phyloP scores from a whole-genome alignment of 1,140 invertebrate genomes.

The Atta cephalotes region DNA sequence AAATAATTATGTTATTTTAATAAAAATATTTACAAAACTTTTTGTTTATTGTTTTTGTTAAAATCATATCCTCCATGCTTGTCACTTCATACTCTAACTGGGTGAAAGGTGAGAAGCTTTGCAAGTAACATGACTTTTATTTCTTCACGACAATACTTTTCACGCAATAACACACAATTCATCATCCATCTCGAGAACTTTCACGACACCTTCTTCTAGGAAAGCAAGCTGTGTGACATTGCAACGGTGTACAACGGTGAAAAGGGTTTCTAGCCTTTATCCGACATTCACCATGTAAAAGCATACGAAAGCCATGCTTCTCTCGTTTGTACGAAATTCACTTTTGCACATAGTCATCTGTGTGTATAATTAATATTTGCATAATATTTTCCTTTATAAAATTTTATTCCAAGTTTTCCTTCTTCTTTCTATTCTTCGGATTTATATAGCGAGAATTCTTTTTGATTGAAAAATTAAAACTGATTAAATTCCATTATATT shows the following conservation, averaged over 20 bases:
- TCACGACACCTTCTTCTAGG: not conserved
- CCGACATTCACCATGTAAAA: conserved; percentile 23
- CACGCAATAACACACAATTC: conserved; percentile 27
- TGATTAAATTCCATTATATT: not conserved
- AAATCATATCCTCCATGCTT: not conserved
- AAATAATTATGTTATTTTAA: not conserved
- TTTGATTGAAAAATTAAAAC: not conserved
- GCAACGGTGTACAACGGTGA: not conserved
- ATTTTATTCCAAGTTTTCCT: not conserved
- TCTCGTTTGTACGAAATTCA: conserved; percentile 5
- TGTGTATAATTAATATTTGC: conserved; percentile 26
- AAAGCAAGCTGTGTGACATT: not conserved
- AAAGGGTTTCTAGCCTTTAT: conserved; percentile 35
- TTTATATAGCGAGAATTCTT: not conserved
- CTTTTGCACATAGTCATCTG: not conserved
- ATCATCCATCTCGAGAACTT: conserved; percentile 9
- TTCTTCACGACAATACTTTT: conserved; percentile 24
- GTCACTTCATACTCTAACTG: not conserved
- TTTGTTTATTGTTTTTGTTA: not conserved
- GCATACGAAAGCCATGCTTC: conserved; percentile 14
- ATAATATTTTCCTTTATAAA: conserved; percentile 18
- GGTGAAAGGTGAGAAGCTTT: not conserved
- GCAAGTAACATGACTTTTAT: conserved; percentile 25
- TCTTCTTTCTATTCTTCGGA: not conserved
- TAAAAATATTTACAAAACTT: not conserved